Base-by-base conservation (phyloP, 2,888 invertebrate genomes). In the Leptinotarsa tumamoca region DNA sequence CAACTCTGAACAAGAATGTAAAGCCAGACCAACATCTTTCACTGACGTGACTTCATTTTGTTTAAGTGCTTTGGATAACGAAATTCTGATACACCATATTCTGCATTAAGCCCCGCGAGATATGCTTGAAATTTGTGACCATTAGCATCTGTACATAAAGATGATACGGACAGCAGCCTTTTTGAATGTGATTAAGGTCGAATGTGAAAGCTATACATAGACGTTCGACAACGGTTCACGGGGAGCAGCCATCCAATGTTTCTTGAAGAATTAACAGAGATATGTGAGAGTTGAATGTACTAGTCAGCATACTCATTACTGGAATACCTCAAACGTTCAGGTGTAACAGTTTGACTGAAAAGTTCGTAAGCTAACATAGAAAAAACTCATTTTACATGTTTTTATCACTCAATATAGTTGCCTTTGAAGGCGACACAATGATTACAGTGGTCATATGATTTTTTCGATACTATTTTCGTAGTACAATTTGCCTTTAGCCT, bases 141-240 rank as follows among this genome's bases (percentile, higher is more conserved):
- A 78, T 78, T 78, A 78, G 73, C 75, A 78, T 74, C 72, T 27
- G 58, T 67, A 58, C 71, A 76, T 78, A 74, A 78, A 78, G 75
- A 68, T 72, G 70, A 72, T 74, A 72, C 73, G 43, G 49, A 54
- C 70, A 63, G 72, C 67, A 70, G 67, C 17, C 58, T 75, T 75
- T 72, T 72, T 67, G 70, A 73, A 76, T 73, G 27, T 58, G 49
- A 70, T 70, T 58, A 18, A 70, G 70, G 70, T 33, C 70, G 58
- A 70, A 70, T 70, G 70, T 70, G 70, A 70, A 70, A 70, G 70
- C 58, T 27, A 50, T 23, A 5, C 58, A 58, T 58, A 58, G 58
- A 58, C 70, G 70, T 17, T 15, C 43, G 43, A 43, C 63, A 63
- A 43, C 63, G 33, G n/a, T n/a, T 63, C 14, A 63, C 43, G 17